A percentile compares a stretch with the other conserved stretches of the same genome.
Evolutionary conservation across 2,113 vertebrate species (phyloP).

Genomic region (Gavia stellata): DNA sequence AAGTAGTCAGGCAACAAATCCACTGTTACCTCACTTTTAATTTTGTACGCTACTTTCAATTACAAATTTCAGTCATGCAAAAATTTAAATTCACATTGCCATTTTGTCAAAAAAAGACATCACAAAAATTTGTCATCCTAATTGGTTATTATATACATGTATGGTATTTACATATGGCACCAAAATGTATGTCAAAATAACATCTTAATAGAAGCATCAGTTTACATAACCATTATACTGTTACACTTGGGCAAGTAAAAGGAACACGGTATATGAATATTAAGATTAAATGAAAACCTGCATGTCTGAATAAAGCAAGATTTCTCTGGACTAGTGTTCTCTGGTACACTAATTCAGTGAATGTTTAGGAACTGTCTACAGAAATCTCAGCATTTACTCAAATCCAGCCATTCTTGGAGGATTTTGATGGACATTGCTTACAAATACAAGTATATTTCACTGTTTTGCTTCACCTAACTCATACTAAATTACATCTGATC

Average conservation of each 20-base stretch:
- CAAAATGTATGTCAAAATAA: not conserved
- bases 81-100: not conserved
- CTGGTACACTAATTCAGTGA: not conserved
- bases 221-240: conserved; percentile 5
- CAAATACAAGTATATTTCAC: not conserved
- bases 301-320: not conserved
- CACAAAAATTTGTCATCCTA: not conserved
- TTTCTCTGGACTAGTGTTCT: not conserved
- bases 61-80: not conserved
- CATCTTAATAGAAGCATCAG: not conserved
- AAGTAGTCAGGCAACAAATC: not conserved
- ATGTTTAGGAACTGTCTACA: not conserved
- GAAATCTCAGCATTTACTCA: conserved; percentile 1
- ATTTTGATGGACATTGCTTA: not conserved
- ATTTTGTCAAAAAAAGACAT: not conserved
- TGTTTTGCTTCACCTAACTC: not conserved
- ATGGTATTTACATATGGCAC: not conserved
- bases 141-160: not conserved
- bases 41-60: not conserved
- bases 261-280: not conserved
- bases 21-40: not conserved
- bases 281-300: not conserved
- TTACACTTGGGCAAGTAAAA: not conserved
- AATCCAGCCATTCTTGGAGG: not conserved
- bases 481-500: not conserved